Conservation (phyloP, 1,140 invertebrate species). For the Tachypleus tridentatus region DNA sequence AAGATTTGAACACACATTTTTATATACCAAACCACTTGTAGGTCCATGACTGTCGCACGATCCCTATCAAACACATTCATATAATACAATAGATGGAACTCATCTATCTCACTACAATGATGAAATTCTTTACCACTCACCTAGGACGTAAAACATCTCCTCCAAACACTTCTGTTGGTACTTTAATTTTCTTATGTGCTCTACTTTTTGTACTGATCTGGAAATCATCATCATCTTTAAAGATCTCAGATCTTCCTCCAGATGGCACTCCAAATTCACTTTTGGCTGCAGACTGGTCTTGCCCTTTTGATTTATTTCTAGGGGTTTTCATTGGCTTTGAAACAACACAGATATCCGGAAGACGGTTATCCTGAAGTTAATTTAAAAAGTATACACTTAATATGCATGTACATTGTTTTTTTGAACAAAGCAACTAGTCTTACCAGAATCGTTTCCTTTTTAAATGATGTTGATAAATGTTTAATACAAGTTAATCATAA, state of each 20-base stretch:
- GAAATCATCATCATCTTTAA: conserved; percentile 32
- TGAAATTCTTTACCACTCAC: conserved; percentile 20
- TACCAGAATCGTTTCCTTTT: too few species aligned
- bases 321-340: conserved; percentile 10
- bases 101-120: background rate
- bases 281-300: background rate
- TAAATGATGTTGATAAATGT: too few species aligned
- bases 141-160: conserved; percentile 33
- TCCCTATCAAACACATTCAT: background rate
- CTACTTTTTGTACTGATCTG: conserved; percentile 36
- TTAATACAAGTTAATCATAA: too few species aligned
- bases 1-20: background rate
- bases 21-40: background rate
- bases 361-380: conserved; percentile 14
- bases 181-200: conserved; percentile 35
- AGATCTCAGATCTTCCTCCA: conserved; percentile 21
- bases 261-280: background rate
- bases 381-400: conserved; percentile 2
- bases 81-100: background rate
- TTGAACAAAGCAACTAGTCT: too few species aligned
- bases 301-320: conserved; percentile 12
- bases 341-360: conserved; percentile 20
- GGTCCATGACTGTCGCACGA: background rate
- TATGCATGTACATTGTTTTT: too few species aligned
- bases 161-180: conserved; percentile 31